These are phyloP conservation scores for Sanderia malayensis DNA, from an alignment of 30 jellyfish, hydroid and myxozoan species.

Conservation along the genomic window DNA sequence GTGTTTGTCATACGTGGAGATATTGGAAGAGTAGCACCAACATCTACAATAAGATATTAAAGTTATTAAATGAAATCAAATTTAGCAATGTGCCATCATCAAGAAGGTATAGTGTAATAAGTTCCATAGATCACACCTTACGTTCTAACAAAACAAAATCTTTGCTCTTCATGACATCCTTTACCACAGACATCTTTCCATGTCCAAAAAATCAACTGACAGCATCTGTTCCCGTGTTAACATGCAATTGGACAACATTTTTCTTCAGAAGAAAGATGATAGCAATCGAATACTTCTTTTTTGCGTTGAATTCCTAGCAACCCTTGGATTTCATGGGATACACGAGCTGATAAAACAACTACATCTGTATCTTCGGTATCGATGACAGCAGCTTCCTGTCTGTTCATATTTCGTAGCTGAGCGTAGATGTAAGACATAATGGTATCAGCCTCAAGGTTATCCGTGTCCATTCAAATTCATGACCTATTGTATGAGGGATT, in stretches of 20 bases:
- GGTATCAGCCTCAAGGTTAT: constrained; percentile 10
- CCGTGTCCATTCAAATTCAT: too few relatives aligned
- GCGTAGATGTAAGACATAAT: constrained; percentile 21
- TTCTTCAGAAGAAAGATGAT: constrained; percentile 16
- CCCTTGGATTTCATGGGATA: constrained; percentile 19
- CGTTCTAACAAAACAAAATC: constrained; percentile 26
- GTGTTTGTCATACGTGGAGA: constrained; percentile 14
- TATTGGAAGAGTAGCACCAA: constrained; percentile 25
- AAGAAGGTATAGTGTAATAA: background rate
- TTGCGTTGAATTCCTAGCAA: constrained; percentile 1
- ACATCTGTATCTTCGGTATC: constrained; percentile 35
- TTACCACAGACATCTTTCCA: constrained; percentile 45
- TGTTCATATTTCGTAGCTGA: constrained; percentile 24
- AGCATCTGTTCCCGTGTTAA: constrained; percentile 40
- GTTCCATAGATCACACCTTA: constrained; percentile 13
- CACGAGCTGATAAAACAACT: constrained; percentile 23
- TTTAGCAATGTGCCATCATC: background rate
- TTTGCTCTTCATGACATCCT: constrained; percentile 16
- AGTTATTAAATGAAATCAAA: background rate
- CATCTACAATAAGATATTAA: background rate
- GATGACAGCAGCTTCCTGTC: constrained; percentile 22
- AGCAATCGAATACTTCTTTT: constrained; percentile 4
- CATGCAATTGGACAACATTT: constrained; percentile 26
- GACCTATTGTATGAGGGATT: too few relatives aligned
- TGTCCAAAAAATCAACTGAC: constrained; percentile 37